These are phyloP conservation scores for Coturnix japonica DNA, from an alignment of 2,113 vertebrate species.

Conservation along the genomic window DNA sequence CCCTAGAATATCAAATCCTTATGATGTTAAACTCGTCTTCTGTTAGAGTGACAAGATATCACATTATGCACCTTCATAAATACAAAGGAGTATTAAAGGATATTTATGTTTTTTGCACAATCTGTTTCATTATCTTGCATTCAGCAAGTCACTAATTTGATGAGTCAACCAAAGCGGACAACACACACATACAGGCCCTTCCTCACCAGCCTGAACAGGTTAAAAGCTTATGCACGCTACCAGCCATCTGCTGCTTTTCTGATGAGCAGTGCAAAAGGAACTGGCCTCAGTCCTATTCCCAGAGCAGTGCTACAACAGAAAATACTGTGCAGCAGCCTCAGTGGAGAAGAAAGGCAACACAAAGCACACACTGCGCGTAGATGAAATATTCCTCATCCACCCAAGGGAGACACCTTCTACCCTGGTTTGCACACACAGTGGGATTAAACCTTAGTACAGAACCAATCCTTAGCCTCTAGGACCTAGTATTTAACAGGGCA, in stretches of 20 bases:
- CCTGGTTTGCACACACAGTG: not conserved
- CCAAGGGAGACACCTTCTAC: not conserved
- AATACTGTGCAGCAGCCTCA: not conserved
- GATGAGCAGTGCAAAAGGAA: not conserved
- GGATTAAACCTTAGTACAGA: not conserved
- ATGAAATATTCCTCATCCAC: not conserved
- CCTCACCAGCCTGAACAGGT: not conserved
- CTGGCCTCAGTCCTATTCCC: not conserved
- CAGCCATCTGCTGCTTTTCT: not conserved
- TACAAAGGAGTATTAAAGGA: not conserved
- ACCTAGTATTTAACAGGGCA: not conserved
- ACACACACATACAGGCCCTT: not conserved
- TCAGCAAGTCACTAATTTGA: not conserved
- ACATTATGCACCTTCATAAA: not conserved
- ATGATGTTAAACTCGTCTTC: not conserved
- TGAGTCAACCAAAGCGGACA: not conserved
- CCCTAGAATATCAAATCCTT: not conserved
- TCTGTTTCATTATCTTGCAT: not conserved
- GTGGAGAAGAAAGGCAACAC: not conserved
- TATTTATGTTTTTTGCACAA: not conserved
- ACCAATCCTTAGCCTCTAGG: not conserved
- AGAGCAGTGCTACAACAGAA: not conserved
- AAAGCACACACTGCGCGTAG: rapidly evolving
- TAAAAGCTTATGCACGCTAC: not conserved
- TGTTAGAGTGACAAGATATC: not conserved